Evolutionary conservation across 2,113 vertebrate species (phyloP).

Genomic region (Grammomys dolichurus): DNA sequence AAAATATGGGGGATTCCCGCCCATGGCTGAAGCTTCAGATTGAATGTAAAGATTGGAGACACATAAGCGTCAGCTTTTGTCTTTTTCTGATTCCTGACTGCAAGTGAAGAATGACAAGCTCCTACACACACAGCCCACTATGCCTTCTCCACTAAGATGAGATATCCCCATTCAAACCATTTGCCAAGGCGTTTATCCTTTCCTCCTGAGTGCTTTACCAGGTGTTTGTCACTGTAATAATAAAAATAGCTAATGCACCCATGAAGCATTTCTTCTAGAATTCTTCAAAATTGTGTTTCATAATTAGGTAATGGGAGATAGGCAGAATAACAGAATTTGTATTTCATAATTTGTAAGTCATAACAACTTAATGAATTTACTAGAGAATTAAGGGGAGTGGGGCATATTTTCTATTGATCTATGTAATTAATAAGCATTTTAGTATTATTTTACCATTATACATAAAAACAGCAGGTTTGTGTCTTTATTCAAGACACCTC

Average conservation of each 20-base stretch:
- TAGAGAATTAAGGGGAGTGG: slow-evolving; percentile 45
- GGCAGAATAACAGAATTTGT: not conserved
- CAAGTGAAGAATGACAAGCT: not conserved
- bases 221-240: not conserved
- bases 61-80: not conserved
- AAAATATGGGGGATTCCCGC: not conserved
- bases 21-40: not conserved
- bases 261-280: slow-evolving; percentile 8
- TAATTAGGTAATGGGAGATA: not conserved
- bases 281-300: not conserved
- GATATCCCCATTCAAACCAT: not conserved
- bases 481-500: slow-evolving; percentile 37
- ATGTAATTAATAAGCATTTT: slow-evolving; percentile 67
- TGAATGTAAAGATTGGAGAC: not conserved
- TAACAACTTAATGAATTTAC: not conserved
- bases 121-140: not conserved
- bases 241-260: not conserved
- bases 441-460: too few relatives aligned
- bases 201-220: not conserved
- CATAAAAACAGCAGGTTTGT: slow-evolving; percentile 40
- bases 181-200: not conserved
- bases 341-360: too few relatives aligned
- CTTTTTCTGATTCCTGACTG: not conserved
- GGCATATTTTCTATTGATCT: slow-evolving; percentile 68
- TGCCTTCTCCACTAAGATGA: not conserved